Evolutionary conservation across 2,113 vertebrate species (phyloP).

Genomic region (Mugil cephalus): DNA sequence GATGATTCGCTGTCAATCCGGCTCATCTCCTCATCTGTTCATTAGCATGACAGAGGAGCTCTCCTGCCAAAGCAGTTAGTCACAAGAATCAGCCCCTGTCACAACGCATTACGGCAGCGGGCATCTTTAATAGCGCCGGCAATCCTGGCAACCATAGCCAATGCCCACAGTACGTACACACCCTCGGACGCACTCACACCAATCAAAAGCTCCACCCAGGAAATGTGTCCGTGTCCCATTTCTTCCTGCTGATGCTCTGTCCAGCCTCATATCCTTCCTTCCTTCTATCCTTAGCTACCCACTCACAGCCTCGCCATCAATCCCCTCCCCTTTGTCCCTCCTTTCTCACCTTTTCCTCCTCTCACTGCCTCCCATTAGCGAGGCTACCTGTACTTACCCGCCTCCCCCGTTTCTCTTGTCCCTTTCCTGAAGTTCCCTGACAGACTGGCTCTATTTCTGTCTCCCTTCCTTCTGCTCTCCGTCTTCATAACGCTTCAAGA

Average conservation of each 20-base stretch:
- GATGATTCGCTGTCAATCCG: slow-evolving; percentile 78
- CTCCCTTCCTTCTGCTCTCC: slow-evolving; percentile 34
- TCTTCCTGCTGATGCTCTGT: slow-evolving; percentile 38
- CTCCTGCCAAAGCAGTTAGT: slow-evolving; percentile 85
- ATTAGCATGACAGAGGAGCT: slow-evolving; percentile 83
- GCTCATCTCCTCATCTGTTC: slow-evolving; percentile 77
- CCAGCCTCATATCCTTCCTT: slow-evolving; percentile 30
- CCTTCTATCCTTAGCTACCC: slow-evolving; percentile 36
- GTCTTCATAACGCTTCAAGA: slow-evolving; percentile 45
- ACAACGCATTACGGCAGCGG: slow-evolving; percentile 82
- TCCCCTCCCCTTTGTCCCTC: slow-evolving; percentile 12
- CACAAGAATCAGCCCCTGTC: slow-evolving; percentile 84
- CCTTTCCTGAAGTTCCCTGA: slow-evolving; percentile 37
- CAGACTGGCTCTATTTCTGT: slow-evolving; percentile 63
- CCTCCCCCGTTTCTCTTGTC: slow-evolving; percentile 46
- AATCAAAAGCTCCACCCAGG: slow-evolving; percentile 68
- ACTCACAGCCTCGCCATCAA: slow-evolving; percentile 53
- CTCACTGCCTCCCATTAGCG: slow-evolving; percentile 46
- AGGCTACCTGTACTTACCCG: slow-evolving; percentile 41
- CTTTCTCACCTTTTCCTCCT: slow-evolving; percentile 18
- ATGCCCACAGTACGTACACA: slow-evolving; percentile 45
- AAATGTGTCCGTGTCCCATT: slow-evolving; percentile 64
- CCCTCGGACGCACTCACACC: slow-evolving; percentile 41
- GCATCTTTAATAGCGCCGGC: slow-evolving; percentile 70
- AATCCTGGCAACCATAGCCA: slow-evolving; percentile 68